These are phyloP conservation scores for Leptodactylus fuscus DNA, from an alignment of 2,113 vertebrate genomes.

Conservation along the genomic window DNA sequence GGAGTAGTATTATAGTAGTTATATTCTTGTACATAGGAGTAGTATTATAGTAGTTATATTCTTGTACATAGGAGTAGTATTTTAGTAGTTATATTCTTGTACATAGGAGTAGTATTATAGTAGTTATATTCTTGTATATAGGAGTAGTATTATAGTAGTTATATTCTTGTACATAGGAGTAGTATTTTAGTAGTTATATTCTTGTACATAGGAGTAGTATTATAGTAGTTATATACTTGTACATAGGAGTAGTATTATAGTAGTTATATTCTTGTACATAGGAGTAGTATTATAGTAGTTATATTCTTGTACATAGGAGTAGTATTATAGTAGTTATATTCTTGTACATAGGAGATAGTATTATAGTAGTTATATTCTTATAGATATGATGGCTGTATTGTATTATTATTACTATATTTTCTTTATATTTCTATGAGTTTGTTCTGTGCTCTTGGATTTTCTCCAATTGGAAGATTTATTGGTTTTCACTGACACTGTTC, in stretches of 20 bases:
- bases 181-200: background rate
- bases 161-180: background rate
- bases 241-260: background rate
- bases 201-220: too few relatives aligned
- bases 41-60: background rate
- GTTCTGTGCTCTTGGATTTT: too few relatives aligned
- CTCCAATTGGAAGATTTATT: too few relatives aligned
- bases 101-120: background rate
- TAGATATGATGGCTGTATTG: background rate
- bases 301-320: background rate
- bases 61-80: too few relatives aligned
- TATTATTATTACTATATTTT: too few relatives aligned
- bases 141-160: background rate
- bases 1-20: background rate
- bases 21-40: background rate
- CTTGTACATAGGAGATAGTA: too few relatives aligned
- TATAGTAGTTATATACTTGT: background rate
- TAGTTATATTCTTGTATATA: too few relatives aligned
- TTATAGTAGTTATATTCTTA: background rate
- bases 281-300: background rate
- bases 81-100: background rate
- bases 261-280: too few relatives aligned
- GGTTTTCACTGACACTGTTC: too few relatives aligned
- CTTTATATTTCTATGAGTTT: too few relatives aligned
- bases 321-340: background rate